phyloP scores from a whole-genome alignment of 37 sponge, comb jelly and placozoan genomes.

The Theonella swinhoei region DNA sequence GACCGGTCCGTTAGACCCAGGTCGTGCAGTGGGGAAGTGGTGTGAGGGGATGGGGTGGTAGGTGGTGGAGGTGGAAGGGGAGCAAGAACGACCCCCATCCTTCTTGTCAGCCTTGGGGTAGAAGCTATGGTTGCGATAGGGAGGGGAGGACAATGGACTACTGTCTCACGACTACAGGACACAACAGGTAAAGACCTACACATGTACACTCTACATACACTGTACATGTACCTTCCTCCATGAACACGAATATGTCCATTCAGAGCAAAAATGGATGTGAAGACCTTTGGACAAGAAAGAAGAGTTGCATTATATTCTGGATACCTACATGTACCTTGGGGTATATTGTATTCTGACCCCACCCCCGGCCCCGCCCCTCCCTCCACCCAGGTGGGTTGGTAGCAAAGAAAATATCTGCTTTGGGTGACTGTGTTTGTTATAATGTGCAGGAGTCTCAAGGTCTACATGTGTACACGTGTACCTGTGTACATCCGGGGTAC shows the following conservation, averaged over 20 bases:
- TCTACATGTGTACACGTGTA: neutral
- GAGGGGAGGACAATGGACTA: no score
- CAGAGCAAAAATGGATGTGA: constrained; percentile 75
- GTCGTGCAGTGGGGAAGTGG: neutral
- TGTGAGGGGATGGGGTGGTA: neutral
- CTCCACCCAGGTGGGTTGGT: no score
- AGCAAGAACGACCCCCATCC: neutral
- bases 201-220: no score
- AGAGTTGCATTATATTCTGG: no score
- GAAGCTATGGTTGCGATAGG: constrained; percentile 30
- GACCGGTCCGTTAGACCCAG: neutral
- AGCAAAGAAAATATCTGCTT: no score
- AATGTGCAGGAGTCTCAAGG: neutral
- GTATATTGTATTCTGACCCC: no score
- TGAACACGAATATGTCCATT: constrained; percentile 87
- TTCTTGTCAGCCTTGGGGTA: constrained; percentile 16
- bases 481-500: constrained; percentile 74
- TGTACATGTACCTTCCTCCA: constrained; percentile 89
- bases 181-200: no score
- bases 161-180: neutral
- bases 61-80: neutral
- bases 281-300: constrained; percentile 41
- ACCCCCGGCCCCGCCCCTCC: no score
- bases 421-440: neutral
- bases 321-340: no score